Evolutionary conservation across 2,113 vertebrate species (phyloP), one percentile per base, ranked within the genome.

Genomic region (Gobius niger): DNA sequence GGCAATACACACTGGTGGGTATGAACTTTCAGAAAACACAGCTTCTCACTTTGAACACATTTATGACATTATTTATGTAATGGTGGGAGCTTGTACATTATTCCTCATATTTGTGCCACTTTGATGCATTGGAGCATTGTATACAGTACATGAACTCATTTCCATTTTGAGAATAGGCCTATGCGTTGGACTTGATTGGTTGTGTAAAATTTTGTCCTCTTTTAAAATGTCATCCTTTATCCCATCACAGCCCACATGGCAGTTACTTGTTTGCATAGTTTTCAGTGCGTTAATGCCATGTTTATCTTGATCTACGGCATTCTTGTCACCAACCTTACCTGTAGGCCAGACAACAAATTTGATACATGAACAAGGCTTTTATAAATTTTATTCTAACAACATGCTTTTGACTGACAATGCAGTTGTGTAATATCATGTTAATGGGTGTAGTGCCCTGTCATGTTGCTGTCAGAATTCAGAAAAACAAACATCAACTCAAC

Each of bases 1-100:
- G 93, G 92, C 93, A 14, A 88, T 92, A 77, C 91, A 94, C 82
- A 94, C 93, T 53, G 92, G 87, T 34, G 24, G 24, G 24, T 87
- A 81, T n/a, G 70, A 67, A 7, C 13, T 40, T 14, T 54, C n/a
- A 34, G 54, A 40, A 18, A 2, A 64, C 52, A 62, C 46, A 61
- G 12, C 47, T 50, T 1, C 24, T 34, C 24, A 34, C 24, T 34
- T 34, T 34, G 24, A 54, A 54, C 9, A 19, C 9, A 1, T 54
- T 54, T 24, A 54, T 54, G 13, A 15, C 47, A 50, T 50, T 15
- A 5, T 54, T 9, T 52, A 18, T 52, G 7, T 16, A 18, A 9
- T 52, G 7, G 15, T 9, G 16, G 51, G 18, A 16, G 9, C 16
- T 54, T 10, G 3, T 51, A 51, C 12, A 6, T 15, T n/a, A 51